Conservation (phyloP, 2,888 invertebrate species). For the Eubasilissa splendida region DNA sequence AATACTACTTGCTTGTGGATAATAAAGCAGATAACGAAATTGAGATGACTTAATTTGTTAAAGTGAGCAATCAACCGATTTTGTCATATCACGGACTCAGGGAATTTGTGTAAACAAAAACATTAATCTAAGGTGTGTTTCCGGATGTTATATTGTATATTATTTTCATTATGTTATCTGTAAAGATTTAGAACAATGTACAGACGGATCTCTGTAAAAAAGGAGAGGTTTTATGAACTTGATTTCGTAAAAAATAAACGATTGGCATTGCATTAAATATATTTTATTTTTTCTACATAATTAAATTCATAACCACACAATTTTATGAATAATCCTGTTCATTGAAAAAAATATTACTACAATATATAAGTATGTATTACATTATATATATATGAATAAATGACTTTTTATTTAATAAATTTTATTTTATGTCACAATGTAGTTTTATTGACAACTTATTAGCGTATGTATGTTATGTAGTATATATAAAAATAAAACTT, state of each 20-base stretch:
- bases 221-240: too few relatives aligned
- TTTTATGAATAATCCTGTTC: not conserved
- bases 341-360: conserved; percentile 13
- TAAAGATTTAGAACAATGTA: too few relatives aligned
- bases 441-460: conserved; percentile 7
- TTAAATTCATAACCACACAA: too few relatives aligned
- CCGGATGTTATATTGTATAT: conserved; percentile 9
- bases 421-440: conserved; percentile 28
- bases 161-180: not conserved
- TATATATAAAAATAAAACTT: too few relatives aligned
- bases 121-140: conserved; percentile 14
- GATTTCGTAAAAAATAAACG: too few relatives aligned
- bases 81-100: too few relatives aligned
- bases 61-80: too few relatives aligned
- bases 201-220: too few relatives aligned
- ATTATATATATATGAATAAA: not conserved
- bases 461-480: too few relatives aligned
- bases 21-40: too few relatives aligned
- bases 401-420: conserved; percentile 9
- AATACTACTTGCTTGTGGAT: too few relatives aligned
- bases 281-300: conserved; percentile 13
- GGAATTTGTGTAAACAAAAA: not conserved
- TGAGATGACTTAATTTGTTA: too few relatives aligned
- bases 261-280: not conserved
- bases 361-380: conserved; percentile 4